Evolutionary conservation across 2,113 vertebrate species (phyloP).

Genomic region (Nestor notabilis): DNA sequence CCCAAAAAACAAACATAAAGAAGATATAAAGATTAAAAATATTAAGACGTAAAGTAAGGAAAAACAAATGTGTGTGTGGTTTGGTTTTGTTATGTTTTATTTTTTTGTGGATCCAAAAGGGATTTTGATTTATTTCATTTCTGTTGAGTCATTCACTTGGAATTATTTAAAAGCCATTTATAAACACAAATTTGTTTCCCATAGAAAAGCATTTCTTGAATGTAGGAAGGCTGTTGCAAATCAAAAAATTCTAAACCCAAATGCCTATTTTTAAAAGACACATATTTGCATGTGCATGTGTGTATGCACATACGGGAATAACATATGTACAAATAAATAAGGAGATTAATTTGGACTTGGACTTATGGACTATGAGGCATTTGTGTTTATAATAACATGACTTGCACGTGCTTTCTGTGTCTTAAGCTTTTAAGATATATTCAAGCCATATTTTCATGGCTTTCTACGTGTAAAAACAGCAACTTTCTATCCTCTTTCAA

Average conservation of each 20-base stretch:
- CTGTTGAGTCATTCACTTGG: background rate
- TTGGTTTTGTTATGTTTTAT: background rate
- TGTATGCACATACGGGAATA: rapidly evolving
- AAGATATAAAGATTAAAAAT: background rate
- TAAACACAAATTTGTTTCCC: background rate
- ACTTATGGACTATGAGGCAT: background rate
- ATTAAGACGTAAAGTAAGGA: background rate
- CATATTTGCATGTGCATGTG: background rate
- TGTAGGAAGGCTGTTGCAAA: background rate
- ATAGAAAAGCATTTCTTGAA: background rate
- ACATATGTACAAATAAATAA: background rate
- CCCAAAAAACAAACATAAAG: too few relatives aligned
- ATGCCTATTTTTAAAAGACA: background rate
- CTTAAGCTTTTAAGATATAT: background rate
- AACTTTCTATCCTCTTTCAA: background rate
- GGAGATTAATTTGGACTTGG: background rate
- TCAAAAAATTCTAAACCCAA: background rate
- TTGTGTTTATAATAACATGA: background rate
- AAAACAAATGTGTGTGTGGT: background rate
- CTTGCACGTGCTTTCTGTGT: background rate
- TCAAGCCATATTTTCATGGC: background rate
- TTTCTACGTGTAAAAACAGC: background rate
- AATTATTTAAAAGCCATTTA: background rate
- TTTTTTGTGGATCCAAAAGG: background rate
- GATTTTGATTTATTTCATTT: background rate